A percentile compares a stretch with the other conserved stretches of the same genome.
Conservation (phyloP, 2,797 vertebrate species). For the Tympanoctomys barrerae region DNA sequence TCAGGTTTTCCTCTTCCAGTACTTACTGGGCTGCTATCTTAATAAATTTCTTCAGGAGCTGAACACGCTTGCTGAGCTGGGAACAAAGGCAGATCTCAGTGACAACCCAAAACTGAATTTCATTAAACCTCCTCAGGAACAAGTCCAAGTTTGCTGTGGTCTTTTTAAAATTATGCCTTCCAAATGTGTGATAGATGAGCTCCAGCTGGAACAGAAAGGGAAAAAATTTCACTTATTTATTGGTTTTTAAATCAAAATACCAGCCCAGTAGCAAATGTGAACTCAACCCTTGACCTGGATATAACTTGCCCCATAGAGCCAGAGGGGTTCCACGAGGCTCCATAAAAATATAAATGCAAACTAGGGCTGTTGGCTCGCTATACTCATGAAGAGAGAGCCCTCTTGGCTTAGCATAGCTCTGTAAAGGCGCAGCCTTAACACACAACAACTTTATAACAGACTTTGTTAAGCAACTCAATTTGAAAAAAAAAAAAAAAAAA, state of each 20-base stretch:
- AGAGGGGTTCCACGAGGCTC: slow-evolving; percentile 36
- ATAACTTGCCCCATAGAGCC: background rate
- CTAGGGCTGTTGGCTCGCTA: slow-evolving; percentile 57
- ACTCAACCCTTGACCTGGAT: slow-evolving; percentile 21
- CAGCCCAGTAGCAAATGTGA: slow-evolving; percentile 57
- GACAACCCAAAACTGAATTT: slow-evolving; percentile 99
- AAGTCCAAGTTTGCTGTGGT: slow-evolving; percentile 98
- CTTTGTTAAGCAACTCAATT: slow-evolving; percentile 54
- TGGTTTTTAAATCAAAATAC: slow-evolving; percentile 64
- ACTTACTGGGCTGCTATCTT: slow-evolving; percentile 99
- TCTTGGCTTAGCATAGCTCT: slow-evolving; percentile 49
- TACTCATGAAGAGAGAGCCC: slow-evolving; percentile 45
- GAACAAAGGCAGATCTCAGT: slow-evolving; percentile 97
- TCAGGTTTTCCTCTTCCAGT: slow-evolving; percentile 14
- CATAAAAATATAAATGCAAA: slow-evolving; percentile 54
- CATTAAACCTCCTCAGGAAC: slow-evolving; percentile 98
- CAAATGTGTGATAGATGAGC: slow-evolving; percentile 98
- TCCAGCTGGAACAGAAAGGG: slow-evolving; percentile 92
- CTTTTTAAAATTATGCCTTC: slow-evolving; percentile 96
- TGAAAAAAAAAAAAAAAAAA: background rate
- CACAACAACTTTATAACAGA: slow-evolving; percentile 62
- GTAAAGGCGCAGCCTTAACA: slow-evolving; percentile 53
- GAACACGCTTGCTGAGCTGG: slow-evolving; percentile 97
- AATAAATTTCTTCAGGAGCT: slow-evolving; percentile 99
- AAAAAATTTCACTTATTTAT: slow-evolving; percentile 68